Percentiles rank a stretch among this genome's conserved stretches.
Conservation (phyloP, 2,888 invertebrate species). For the Cephus runcator region DNA sequence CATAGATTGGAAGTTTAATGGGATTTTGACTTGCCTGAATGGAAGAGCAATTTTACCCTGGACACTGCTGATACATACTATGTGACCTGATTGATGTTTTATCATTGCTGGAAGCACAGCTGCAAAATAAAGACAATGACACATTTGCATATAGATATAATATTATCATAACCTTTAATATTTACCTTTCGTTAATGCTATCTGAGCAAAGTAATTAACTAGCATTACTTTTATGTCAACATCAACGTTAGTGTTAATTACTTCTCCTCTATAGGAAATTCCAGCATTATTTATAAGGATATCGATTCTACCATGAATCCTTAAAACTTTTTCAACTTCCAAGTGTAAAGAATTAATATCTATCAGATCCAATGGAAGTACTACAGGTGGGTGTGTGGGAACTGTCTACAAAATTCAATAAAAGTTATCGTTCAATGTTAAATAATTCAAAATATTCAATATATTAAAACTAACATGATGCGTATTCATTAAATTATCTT, state of each 20-base stretch:
- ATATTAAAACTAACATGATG: conserved; percentile 69
- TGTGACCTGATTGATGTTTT: conserved; percentile 78
- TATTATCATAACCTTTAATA: conserved; percentile 10
- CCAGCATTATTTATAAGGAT: conserved; percentile 95
- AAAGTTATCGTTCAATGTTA: not conserved
- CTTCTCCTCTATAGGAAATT: conserved; percentile 81
- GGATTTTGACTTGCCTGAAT: conserved; percentile 66
- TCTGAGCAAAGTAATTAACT: conserved; percentile 94
- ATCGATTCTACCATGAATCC: conserved; percentile 82
- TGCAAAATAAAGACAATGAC: conserved; percentile 65
- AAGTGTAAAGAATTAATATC: conserved; percentile 74
- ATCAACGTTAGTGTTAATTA: conserved; percentile 79
- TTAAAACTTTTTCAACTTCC: conserved; percentile 75
- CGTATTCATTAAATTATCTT: conserved; percentile 74
- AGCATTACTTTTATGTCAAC: conserved; percentile 90
- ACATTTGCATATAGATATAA: not conserved
- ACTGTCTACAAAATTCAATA: conserved; percentile 64
- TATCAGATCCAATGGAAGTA: conserved; percentile 80
- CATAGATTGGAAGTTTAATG: not conserved
- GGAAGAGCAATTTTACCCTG: conserved; percentile 94
- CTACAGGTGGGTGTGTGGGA: conserved; percentile 77
- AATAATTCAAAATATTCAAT: not conserved
- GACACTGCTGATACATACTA: conserved; percentile 91
- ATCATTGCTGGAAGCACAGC: conserved; percentile 88
- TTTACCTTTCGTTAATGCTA: conserved; percentile 90